Base-by-base conservation (phyloP, 2,888 invertebrate species). In the Pseudococcus viburni region DNA sequence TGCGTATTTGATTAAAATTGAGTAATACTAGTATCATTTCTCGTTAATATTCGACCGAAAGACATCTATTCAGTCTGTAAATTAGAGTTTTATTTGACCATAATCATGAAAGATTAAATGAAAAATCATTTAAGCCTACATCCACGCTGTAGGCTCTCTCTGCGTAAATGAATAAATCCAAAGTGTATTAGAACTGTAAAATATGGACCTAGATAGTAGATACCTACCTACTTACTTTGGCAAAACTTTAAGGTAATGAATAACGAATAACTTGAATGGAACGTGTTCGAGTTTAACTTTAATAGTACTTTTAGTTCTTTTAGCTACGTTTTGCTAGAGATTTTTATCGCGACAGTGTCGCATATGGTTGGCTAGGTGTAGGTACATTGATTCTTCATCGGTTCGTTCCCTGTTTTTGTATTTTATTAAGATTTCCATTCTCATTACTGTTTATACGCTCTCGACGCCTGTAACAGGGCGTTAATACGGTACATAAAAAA, bases 401-500 rank as follows among this genome's bases (percentile, higher is more conserved):
- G 59, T 59, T 19, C 26, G 26, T 33, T 33, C 26, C 26, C 26
- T 19, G n/a, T 59, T 7, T 19, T 59, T 19, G n/a, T 19, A 59
- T 59, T 19, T n/a, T 59, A 59, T 59, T 59, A 59, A 59, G 19
- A 59, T 19, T 59, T 59, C 59, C 59, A n/a, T 19, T 59, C 19
- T 59, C 59, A 59, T 59, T 9, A 59, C 5, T 19, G 59, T 59
- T 59, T 59, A 59, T 26, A 33, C 12, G 12, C 68, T 33, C 33
- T 73, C 26, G 11, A 26, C 15, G n/a, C 3, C 33, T 11, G 26
- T 33, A 73, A 73, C 33, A 59, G 26, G n/a, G 59, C 59, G 33
- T 73, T 73, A 73, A 73, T 73, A 73, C 5, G 68, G 11, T 15
- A 26, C 68, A 33, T 73, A 33, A 33, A 73, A 73, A 33, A 73